phyloP scores from a whole-genome alignment of 2,888 invertebrate genomes.

The Cordilura impudica region DNA sequence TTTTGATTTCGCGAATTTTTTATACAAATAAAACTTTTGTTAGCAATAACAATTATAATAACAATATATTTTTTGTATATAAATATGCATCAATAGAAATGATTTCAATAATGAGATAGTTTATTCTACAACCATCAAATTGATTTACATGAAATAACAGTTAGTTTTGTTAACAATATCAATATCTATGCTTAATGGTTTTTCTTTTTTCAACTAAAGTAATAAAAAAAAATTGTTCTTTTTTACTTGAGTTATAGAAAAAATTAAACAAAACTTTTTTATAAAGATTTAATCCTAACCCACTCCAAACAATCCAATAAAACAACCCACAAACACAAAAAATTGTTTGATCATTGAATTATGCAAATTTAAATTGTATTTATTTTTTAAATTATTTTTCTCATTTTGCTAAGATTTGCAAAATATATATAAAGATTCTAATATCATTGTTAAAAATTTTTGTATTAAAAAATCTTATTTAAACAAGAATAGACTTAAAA shows the following conservation, averaged over 20 bases:
- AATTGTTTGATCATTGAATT: conserved; percentile 29
- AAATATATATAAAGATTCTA: background rate
- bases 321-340: conserved; percentile 29
- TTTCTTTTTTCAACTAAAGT: background rate
- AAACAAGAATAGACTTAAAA: background rate
- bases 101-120: no score
- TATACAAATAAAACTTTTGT: no score
- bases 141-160: background rate
- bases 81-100: no score
- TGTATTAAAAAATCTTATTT: background rate
- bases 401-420: background rate
- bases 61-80: no score
- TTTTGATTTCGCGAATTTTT: no score
- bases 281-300: background rate
- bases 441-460: background rate
- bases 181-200: background rate
- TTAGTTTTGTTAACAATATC: background rate
- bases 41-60: no score
- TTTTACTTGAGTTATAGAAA: background rate
- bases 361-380: conserved; percentile 38
- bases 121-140: no score
- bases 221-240: background rate
- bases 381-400: background rate
- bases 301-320: background rate
- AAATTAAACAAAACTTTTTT: background rate